A percentile compares a stretch with the other conserved stretches of the same genome.
Conservation (phyloP, 2,113 vertebrate species). For the Accipiter virgatus region DNA sequence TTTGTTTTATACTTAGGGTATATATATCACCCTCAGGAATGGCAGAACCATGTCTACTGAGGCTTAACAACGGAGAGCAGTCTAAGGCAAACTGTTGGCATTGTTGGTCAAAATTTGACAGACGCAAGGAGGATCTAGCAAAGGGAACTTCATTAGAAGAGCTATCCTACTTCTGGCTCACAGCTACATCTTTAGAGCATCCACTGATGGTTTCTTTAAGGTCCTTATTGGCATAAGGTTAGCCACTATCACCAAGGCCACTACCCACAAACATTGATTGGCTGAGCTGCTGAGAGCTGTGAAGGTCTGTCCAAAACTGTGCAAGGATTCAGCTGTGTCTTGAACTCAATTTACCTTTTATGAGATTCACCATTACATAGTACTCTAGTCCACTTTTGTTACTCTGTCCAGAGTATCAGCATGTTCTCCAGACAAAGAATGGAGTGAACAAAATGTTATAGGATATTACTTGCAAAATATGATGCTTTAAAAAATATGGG, state of each 20-base stretch:
- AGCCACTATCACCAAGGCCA: neutral
- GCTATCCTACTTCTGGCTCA: neutral
- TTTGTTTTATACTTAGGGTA: neutral
- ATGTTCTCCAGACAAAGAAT: neutral
- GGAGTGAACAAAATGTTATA: neutral
- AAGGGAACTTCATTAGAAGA: neutral
- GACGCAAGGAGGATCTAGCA: neutral
- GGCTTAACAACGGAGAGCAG: neutral
- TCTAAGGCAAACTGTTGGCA: neutral
- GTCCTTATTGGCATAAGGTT: neutral
- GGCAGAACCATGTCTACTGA: neutral
- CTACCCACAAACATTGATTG: rapidly evolving
- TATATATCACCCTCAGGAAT: neutral
- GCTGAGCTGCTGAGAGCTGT: neutral
- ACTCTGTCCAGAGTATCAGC: neutral
- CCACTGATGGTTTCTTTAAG: neutral
- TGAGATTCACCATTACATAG: neutral
- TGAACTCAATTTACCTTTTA: neutral
- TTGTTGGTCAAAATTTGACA: neutral
- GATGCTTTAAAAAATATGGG: neutral
- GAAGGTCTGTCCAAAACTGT: neutral
- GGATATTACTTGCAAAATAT: neutral
- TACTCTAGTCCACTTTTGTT: neutral
- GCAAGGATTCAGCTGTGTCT: neutral
- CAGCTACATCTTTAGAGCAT: neutral